These are phyloP conservation scores for Ochotona princeps DNA, from an alignment of 2,113 vertebrate species.

Conservation along the genomic window DNA sequence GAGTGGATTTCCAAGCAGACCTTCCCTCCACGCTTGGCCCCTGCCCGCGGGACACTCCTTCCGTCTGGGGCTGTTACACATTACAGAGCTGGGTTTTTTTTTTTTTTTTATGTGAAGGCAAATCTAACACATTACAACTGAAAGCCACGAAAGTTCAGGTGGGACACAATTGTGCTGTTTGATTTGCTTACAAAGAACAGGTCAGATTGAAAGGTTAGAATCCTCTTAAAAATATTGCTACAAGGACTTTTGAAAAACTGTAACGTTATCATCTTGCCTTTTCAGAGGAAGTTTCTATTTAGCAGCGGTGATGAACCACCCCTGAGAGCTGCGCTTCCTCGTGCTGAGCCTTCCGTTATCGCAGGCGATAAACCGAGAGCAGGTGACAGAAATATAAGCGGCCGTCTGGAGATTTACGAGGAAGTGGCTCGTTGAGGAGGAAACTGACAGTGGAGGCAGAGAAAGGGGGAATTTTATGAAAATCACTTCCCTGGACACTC, in stretches of 20 bases:
- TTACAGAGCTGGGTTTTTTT: too few species aligned
- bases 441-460: too few species aligned
- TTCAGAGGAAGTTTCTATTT: conserved; percentile 46
- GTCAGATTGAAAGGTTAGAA: conserved; percentile 53
- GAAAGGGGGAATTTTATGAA: not conserved
- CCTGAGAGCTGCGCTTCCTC: not conserved
- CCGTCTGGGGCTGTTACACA: not conserved
- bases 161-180: not conserved
- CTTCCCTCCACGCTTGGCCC: too few species aligned
- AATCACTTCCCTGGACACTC: rapidly evolving
- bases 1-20: rapidly evolving
- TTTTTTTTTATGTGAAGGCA: not conserved
- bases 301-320: not conserved
- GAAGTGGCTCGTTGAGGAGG: not conserved
- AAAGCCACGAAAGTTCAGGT: not conserved
- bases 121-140: not conserved
- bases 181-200: conserved; percentile 45
- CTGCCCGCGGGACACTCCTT: rapidly evolving
- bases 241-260: conserved; percentile 33
- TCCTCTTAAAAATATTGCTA: conserved; percentile 60
- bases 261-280: conserved; percentile 56
- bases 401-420: conserved; percentile 21
- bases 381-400: conserved; percentile 44
- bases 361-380: conserved; percentile 38
- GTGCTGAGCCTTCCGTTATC: conserved; percentile 72